Evolutionary conservation across 2,113 vertebrate species (phyloP).

Genomic region (Notothenia coriiceps): DNA sequence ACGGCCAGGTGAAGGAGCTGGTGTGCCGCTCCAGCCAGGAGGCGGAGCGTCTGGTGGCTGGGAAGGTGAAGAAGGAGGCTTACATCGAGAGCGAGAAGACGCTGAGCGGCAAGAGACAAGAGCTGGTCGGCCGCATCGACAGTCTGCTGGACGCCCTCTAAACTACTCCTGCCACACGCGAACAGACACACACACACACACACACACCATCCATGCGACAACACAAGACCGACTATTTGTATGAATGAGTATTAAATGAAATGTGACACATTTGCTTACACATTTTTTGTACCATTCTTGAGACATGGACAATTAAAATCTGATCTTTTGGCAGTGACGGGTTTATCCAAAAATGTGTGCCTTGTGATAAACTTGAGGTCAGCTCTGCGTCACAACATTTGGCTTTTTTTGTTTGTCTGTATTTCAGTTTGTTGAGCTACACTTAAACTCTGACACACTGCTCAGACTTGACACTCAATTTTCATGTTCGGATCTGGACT

Average conservation of each 20-base stretch:
- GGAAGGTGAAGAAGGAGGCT: slow-evolving; percentile 96
- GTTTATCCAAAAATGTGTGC: slow-evolving; percentile 64
- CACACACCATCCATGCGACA: slow-evolving; percentile 9
- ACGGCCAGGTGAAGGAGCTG: slow-evolving; percentile 95
- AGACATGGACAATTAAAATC: slow-evolving; percentile 60
- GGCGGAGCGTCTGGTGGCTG: slow-evolving; percentile 94
- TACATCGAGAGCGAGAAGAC: slow-evolving; percentile 95
- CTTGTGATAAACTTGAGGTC: slow-evolving; percentile 65
- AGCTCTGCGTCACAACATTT: slow-evolving; percentile 30
- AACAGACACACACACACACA: slow-evolving; percentile 8
- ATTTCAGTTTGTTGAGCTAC: slow-evolving; percentile 33
- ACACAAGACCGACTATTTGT: slow-evolving; percentile 24
- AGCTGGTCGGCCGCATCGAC: slow-evolving; percentile 94
- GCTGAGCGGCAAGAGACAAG: slow-evolving; percentile 90
- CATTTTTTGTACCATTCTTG: slow-evolving; percentile 36
- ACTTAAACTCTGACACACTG: slow-evolving; percentile 20
- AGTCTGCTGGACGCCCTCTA: slow-evolving; percentile 95
- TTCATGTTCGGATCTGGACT: slow-evolving; percentile 45
- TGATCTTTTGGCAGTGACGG: slow-evolving; percentile 43
- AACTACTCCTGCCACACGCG: slow-evolving; percentile 32
- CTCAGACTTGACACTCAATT: slow-evolving; percentile 34
- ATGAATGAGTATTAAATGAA: slow-evolving; percentile 42
- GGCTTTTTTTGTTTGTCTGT: slow-evolving; percentile 28
- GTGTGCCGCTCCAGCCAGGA: slow-evolving; percentile 92
- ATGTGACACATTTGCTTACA: slow-evolving; percentile 42